Evolutionary conservation across 2,113 vertebrate genomes (phyloP).

Genomic region (human (Homo sapiens)): DNA sequence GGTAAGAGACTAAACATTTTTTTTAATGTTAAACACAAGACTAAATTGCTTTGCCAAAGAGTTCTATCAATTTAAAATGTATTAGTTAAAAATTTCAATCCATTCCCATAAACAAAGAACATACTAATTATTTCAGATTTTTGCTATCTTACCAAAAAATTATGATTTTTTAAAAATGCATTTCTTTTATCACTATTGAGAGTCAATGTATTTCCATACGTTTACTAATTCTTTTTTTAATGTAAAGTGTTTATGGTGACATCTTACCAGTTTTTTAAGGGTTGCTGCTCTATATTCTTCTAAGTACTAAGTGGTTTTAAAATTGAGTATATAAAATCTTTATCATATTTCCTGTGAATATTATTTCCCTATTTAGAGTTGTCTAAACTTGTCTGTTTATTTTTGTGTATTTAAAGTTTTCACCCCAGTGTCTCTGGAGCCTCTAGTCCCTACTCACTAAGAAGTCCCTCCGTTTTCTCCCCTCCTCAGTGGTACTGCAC

Average conservation of each 20-base stretch:
- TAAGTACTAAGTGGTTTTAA: background rate
- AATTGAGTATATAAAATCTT: background rate
- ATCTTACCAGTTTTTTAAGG: background rate
- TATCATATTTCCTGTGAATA: background rate
- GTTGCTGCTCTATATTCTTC: background rate
- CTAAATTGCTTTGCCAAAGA: constrained; percentile 12
- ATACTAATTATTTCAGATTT: background rate
- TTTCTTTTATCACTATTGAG: background rate
- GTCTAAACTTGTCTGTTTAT: background rate
- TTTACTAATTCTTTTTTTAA: constrained; percentile 12
- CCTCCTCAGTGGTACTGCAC: fast-evolving
- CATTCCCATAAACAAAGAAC: background rate
- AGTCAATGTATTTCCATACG: background rate
- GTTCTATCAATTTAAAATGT: background rate
- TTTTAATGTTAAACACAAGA: background rate
- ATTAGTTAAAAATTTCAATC: background rate
- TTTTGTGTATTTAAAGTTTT: background rate
- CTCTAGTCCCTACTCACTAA: fast-evolving
- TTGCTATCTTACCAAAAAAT: background rate
- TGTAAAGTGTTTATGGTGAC: background rate
- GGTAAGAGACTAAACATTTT: background rate
- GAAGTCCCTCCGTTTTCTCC: fast-evolving
- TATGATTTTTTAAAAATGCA: background rate
- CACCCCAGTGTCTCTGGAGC: background rate
- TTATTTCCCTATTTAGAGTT: background rate